Conservation (phyloP, 2,888 invertebrate species). For the Lithophane ornitopus region DNA sequence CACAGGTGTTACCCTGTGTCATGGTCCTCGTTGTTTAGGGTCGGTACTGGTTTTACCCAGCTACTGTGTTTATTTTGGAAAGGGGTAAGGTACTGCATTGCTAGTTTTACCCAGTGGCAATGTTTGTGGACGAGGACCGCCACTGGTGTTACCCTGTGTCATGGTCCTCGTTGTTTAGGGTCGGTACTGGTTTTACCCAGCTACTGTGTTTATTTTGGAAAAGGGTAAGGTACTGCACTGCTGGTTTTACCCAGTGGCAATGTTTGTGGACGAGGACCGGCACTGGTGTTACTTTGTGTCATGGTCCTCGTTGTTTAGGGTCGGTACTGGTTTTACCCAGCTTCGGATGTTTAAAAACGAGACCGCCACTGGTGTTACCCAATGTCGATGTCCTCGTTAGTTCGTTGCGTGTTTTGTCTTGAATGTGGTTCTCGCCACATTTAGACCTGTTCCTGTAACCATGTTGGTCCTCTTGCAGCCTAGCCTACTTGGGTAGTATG, state of each 20-base stretch:
- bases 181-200: neutral
- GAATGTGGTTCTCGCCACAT: neutral
- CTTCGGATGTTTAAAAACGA: slow-evolving; percentile 1
- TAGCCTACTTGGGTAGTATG: neutral
- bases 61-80: neutral
- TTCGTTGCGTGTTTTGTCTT: slow-evolving; percentile 3
- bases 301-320: neutral
- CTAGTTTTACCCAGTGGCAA: slow-evolving; percentile 13
- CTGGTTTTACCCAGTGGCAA: slow-evolving; percentile 12
- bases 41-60: slow-evolving; percentile 7
- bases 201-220: too few relatives aligned
- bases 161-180: neutral
- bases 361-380: slow-evolving; percentile 19
- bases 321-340: slow-evolving; percentile 7
- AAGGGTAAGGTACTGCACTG: neutral
- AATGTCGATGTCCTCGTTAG: neutral
- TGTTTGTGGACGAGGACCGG: neutral
- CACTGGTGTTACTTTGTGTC: neutral
- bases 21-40: neutral
- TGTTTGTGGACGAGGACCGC: neutral
- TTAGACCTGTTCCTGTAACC: neutral
- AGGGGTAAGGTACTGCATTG: neutral
- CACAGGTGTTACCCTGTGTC: neutral
- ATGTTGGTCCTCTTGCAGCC: neutral
- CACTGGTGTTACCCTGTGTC: slow-evolving; percentile 1